These are phyloP conservation scores for Antennarius striatus DNA, from an alignment of 2,113 vertebrate species.

Conservation along the genomic window DNA sequence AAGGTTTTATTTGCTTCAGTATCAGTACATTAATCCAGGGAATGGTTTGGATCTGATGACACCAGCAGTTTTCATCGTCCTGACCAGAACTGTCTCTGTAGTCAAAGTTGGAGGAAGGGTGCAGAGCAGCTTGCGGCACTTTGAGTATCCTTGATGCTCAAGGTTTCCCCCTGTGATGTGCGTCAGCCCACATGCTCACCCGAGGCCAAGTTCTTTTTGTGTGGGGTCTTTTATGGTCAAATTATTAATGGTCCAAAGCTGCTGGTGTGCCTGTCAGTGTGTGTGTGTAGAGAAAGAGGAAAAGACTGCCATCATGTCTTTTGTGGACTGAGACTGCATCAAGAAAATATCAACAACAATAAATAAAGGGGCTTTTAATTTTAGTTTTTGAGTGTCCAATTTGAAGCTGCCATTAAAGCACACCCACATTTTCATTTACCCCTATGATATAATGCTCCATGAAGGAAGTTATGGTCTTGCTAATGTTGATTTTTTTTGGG, in stretches of 20 bases:
- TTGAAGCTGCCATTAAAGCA: too few relatives aligned
- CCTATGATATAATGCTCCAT: too few relatives aligned
- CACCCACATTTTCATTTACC: too few relatives aligned
- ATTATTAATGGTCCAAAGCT: constrained; percentile 52
- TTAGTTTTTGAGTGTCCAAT: too few relatives aligned
- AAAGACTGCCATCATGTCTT: neutral
- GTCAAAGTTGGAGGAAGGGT: constrained; percentile 39
- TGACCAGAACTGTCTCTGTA: constrained; percentile 27
- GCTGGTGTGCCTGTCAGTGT: constrained; percentile 7
- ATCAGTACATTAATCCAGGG: constrained; percentile 36
- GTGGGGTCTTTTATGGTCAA: constrained; percentile 55
- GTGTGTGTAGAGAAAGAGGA: neutral
- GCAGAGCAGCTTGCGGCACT: constrained; percentile 9
- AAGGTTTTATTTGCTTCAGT: constrained; percentile 47
- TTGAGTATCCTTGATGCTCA: constrained; percentile 39
- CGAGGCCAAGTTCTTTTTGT: constrained; percentile 61
- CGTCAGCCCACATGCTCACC: constrained; percentile 47
- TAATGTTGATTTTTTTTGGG: too few relatives aligned
- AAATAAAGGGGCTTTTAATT: too few relatives aligned
- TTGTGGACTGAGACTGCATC: neutral
- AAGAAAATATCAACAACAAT: neutral
- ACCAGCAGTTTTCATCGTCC: constrained; percentile 54
- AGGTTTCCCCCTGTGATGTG: constrained; percentile 49
- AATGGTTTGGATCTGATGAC: constrained; percentile 53
- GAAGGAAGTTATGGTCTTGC: too few relatives aligned